A percentile compares a stretch with the other conserved stretches of the same genome.
Conservation (phyloP, 2,888 invertebrate species). For the Meiosimyza platycephala region DNA sequence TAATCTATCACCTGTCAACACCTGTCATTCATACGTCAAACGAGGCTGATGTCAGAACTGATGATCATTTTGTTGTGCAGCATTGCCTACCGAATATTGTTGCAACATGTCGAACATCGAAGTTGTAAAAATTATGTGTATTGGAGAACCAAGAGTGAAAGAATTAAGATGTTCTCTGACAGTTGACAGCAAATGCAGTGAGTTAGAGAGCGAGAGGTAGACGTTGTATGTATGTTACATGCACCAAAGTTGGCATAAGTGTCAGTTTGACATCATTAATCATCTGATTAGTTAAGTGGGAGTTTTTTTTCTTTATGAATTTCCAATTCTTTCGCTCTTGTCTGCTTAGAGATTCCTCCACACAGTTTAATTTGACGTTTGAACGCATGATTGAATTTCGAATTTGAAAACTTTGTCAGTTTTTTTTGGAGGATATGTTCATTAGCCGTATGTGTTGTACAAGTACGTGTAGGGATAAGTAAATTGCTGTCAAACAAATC, state of each 20-base stretch:
- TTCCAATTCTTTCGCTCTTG: background rate
- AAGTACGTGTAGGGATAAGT: background rate
- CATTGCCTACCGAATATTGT: background rate
- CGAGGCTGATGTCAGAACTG: constrained; percentile 21
- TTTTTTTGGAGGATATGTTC: constrained; percentile 28
- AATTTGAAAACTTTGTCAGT: constrained; percentile 43
- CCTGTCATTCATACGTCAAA: constrained; percentile 65
- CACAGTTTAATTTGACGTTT: constrained; percentile 56
- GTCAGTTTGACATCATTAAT: constrained; percentile 61
- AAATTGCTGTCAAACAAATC: constrained; percentile 59
- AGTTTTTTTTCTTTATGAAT: constrained; percentile 49
- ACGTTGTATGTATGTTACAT: constrained; percentile 12
- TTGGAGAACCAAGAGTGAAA: background rate
- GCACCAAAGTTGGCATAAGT: constrained; percentile 31
- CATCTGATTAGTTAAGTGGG: constrained; percentile 65
- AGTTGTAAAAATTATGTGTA: background rate
- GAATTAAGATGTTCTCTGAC: constrained; percentile 30
- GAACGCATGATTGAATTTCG: constrained; percentile 61
- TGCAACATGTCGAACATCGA: constrained; percentile 28
- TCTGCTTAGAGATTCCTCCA: constrained; percentile 35
- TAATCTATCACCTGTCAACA: constrained; percentile 68
- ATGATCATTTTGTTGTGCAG: constrained; percentile 5
- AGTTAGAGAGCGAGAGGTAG: constrained; percentile 9
- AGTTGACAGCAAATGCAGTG: constrained; percentile 28
- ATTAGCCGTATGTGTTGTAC: background rate